These are phyloP conservation scores for Rutpela maculata DNA, from an alignment of 2,888 invertebrate species.

Conservation along the genomic window DNA sequence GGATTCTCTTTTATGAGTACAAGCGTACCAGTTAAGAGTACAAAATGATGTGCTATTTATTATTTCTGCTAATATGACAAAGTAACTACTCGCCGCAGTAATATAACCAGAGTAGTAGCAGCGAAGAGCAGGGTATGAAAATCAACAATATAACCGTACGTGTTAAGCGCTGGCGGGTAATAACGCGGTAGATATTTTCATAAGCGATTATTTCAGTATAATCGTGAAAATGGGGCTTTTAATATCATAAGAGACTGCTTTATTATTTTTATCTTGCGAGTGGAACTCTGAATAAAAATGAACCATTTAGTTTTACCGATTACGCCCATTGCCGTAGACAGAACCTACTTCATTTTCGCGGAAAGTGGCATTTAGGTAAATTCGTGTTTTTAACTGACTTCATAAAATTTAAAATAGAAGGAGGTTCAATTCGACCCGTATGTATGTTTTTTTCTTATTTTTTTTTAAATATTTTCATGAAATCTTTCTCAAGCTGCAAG, in stretches of 20 bases:
- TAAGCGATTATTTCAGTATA: slow-evolving; percentile 71
- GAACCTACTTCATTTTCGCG: slow-evolving; percentile 15
- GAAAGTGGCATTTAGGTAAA: slow-evolving; percentile 5
- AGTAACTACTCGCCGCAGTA: slow-evolving; percentile 41
- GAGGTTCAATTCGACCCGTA: too few relatives aligned
- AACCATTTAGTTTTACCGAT: slow-evolving; percentile 65
- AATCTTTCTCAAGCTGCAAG: too few relatives aligned
- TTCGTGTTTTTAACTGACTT: not conserved
- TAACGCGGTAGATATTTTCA: slow-evolving; percentile 70
- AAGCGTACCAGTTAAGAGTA: slow-evolving; percentile 10
- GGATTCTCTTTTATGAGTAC: not conserved
- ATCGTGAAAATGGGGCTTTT: slow-evolving; percentile 70
- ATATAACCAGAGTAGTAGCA: slow-evolving; percentile 28
- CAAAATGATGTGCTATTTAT: slow-evolving; percentile 16
- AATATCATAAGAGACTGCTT: slow-evolving; percentile 71
- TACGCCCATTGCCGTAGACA: slow-evolving; percentile 47
- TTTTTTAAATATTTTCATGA: too few relatives aligned
- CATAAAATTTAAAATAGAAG: too few relatives aligned
- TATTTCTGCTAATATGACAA: slow-evolving; percentile 40
- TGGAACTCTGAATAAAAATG: slow-evolving; percentile 66
- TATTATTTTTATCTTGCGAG: slow-evolving; percentile 70
- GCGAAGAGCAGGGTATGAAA: slow-evolving; percentile 55
- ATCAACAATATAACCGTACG: slow-evolving; percentile 64
- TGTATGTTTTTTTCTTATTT: too few relatives aligned
- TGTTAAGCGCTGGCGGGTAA: slow-evolving; percentile 64